phyloP scores from a whole-genome alignment of 2,113 vertebrate species.

The Coracopsis vasa region DNA sequence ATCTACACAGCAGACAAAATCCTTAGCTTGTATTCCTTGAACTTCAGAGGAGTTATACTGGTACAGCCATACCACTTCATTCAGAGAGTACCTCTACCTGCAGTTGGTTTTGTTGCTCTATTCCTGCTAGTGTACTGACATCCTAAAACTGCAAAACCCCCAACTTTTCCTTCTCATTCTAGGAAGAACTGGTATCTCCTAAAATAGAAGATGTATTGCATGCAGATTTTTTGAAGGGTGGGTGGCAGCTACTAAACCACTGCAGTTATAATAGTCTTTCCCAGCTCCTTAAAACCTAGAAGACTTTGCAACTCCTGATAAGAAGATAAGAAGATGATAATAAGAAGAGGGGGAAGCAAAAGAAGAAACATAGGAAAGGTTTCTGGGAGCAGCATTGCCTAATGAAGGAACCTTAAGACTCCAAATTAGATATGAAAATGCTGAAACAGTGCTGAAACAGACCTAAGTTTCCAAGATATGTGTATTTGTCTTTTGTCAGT shows the following conservation, averaged over 20 bases:
- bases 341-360: not conserved
- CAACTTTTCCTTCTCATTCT: not conserved
- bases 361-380: not conserved
- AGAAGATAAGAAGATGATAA: not conserved
- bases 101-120: not conserved
- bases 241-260: not conserved
- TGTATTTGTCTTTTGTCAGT: not conserved
- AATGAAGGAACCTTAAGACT: not conserved
- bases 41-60: not conserved
- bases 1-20: not conserved
- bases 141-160: not conserved
- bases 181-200: not conserved
- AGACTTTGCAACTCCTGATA: not conserved
- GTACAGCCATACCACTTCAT: not conserved
- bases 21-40: not conserved
- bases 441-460: not conserved
- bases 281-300: not conserved
- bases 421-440: not conserved
- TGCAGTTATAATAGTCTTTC: not conserved
- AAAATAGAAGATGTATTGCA: not conserved
- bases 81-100: not conserved
- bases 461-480: not conserved
- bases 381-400: accelerated
- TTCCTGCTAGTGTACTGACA: not conserved
- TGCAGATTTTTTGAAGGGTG: not conserved